Evolutionary conservation across 2,888 invertebrate genomes (phyloP).

Genomic region (Saturnia japonica): DNA sequence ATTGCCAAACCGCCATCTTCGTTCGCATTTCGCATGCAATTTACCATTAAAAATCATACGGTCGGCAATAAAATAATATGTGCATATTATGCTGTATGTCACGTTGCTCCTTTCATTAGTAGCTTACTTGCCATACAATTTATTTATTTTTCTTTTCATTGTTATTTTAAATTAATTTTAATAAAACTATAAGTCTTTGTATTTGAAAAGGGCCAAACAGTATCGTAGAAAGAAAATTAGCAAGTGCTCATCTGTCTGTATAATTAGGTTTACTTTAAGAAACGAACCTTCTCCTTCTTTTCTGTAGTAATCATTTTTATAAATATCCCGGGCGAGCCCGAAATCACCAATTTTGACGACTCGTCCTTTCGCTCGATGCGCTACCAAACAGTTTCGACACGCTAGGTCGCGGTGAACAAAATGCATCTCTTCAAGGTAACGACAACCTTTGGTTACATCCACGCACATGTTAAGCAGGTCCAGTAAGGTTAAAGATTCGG

Average conservation of each 20-base stretch:
- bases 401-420: slow-evolving; percentile 98
- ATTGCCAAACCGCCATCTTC: too few relatives aligned
- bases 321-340: slow-evolving; percentile 97
- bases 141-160: too few relatives aligned
- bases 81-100: too few relatives aligned
- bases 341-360: slow-evolving; percentile 99
- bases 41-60: too few relatives aligned
- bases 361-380: slow-evolving; percentile 85
- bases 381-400: slow-evolving; percentile 97
- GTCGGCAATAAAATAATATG: too few relatives aligned
- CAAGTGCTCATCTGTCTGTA: neutral
- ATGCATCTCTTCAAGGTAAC: slow-evolving; percentile 97
- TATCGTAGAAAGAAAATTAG: neutral
- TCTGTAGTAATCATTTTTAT: slow-evolving; percentile 98
- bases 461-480: slow-evolving; percentile 96
- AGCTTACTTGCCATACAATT: too few relatives aligned
- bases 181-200: too few relatives aligned
- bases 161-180: too few relatives aligned
- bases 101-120: too few relatives aligned
- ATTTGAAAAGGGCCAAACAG: too few relatives aligned
- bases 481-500: slow-evolving; percentile 86
- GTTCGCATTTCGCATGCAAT: too few relatives aligned
- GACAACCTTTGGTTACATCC: slow-evolving; percentile 97
- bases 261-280: neutral
- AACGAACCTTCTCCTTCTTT: slow-evolving; percentile 91